Conservation (phyloP, 2,797 vertebrate species). For the Notamacropus eugenii region DNA sequence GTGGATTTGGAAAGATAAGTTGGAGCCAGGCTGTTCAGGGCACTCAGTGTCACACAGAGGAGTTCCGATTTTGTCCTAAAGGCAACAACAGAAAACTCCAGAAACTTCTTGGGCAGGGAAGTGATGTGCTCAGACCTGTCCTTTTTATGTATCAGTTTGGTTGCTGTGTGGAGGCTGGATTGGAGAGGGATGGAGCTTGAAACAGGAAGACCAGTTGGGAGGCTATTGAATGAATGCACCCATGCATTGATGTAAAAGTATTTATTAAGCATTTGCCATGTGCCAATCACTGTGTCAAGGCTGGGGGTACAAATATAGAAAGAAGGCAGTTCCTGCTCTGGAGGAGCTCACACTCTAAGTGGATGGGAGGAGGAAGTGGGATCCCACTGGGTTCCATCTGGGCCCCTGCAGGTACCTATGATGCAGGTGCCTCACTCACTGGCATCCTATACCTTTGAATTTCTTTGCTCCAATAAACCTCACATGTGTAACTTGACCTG, state of each 20-base stretch:
- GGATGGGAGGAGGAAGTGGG: neutral
- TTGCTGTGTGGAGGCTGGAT: neutral
- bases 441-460: neutral
- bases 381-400: neutral
- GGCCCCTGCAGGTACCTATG: neutral
- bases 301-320: neutral
- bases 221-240: neutral
- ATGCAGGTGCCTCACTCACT: neutral
- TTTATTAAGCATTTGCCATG: neutral
- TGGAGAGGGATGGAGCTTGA: neutral
- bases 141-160: neutral
- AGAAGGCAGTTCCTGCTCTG: neutral
- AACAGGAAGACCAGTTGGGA: neutral
- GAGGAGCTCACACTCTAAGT: neutral
- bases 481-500: neutral
- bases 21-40: neutral
- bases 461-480: neutral
- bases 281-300: neutral
- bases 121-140: neutral
- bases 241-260: neutral
- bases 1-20: neutral
- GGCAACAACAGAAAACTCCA: neutral
- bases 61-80: neutral
- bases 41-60: neutral
- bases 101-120: neutral